Evolutionary conservation across 2,113 vertebrate genomes (phyloP).

Genomic region (Hydrolagus affinis): DNA sequence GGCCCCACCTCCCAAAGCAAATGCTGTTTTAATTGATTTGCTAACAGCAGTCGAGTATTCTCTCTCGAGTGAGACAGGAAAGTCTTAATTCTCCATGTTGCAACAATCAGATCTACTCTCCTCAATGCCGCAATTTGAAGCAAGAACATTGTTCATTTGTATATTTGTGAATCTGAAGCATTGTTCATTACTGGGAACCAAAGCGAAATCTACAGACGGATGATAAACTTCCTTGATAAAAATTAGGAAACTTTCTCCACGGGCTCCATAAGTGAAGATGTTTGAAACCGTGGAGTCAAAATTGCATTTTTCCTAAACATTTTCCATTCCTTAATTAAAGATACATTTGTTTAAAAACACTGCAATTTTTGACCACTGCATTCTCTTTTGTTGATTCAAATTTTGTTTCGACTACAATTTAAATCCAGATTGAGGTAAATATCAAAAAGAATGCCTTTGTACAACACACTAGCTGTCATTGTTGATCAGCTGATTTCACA

Average conservation of each 20-base stretch:
- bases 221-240: neutral
- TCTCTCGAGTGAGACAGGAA: neutral
- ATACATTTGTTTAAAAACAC: too few relatives aligned
- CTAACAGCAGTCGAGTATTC: neutral
- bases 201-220: neutral
- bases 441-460: neutral
- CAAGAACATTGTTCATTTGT: neutral
- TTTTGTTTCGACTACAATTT: neutral
- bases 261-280: neutral
- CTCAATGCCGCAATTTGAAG: neutral
- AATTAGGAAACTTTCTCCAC: neutral
- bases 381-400: too few relatives aligned
- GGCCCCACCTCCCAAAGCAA: neutral
- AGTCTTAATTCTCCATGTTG: neutral
- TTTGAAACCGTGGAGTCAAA: neutral
- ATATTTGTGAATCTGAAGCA: neutral
- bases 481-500: slow-evolving; percentile 15
- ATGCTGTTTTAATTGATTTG: neutral
- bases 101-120: neutral
- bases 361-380: too few relatives aligned
- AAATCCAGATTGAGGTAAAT: neutral
- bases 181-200: neutral
- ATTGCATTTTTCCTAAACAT: too few relatives aligned
- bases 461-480: neutral
- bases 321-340: neutral